Conservation (phyloP, 2,113 vertebrate species). For the Mungos mungo region DNA sequence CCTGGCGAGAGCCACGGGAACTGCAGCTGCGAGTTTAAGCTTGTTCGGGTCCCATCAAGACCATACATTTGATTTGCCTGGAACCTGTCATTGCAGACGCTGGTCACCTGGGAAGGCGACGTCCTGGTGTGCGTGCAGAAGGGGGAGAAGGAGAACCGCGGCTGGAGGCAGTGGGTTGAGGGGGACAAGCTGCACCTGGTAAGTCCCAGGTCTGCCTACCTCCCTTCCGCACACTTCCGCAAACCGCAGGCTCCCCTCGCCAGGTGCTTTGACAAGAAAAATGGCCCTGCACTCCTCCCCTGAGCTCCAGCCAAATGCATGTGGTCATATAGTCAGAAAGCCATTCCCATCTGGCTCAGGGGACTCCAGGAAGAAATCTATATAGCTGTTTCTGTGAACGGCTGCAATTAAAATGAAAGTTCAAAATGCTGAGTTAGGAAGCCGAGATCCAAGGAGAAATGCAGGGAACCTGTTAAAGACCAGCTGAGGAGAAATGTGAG, state of each 20-base stretch:
- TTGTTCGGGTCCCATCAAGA: neutral
- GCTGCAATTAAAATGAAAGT: constrained; percentile 52
- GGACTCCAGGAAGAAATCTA: constrained; percentile 51
- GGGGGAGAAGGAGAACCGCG: constrained; percentile 95
- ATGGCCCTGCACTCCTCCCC: neutral
- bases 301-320: constrained; percentile 21
- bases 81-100: constrained; percentile 84
- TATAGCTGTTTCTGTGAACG: constrained; percentile 50
- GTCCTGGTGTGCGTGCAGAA: constrained; percentile 93
- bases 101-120: constrained; percentile 94
- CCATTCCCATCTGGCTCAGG: constrained; percentile 50
- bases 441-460: constrained; percentile 50
- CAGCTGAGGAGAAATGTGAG: constrained; percentile 62
- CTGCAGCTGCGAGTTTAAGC: neutral
- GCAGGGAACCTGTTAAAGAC: constrained; percentile 8
- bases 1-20: neutral
- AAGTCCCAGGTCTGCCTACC: constrained; percentile 72
- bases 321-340: constrained; percentile 62
- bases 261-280: constrained; percentile 20
- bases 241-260: neutral
- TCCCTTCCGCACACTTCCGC: neutral
- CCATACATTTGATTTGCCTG: neutral
- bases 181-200: constrained; percentile 93
- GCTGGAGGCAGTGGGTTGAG: constrained; percentile 97
- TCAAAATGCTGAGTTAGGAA: constrained; percentile 69